A percentile compares a stretch with the other conserved stretches of the same genome.
These are phyloP conservation scores for Toxotes lorentzi DNA, from an alignment of 2,797 vertebrate genomes.

Conservation along the genomic window DNA sequence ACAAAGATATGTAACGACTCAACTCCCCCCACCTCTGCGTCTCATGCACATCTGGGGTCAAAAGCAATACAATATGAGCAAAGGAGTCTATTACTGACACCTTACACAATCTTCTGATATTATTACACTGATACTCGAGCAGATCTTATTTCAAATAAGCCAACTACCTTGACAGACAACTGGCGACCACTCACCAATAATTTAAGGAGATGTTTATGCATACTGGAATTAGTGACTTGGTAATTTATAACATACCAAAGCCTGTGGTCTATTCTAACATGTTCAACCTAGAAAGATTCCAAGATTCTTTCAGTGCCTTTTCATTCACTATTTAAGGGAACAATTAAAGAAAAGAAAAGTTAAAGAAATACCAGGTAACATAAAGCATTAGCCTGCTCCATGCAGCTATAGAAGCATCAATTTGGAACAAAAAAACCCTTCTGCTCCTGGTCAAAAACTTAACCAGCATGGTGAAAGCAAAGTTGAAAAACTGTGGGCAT, in stretches of 20 bases:
- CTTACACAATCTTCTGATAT: slow-evolving; percentile 54
- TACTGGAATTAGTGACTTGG: slow-evolving; percentile 32
- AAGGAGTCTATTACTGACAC: slow-evolving; percentile 61
- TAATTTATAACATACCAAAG: slow-evolving; percentile 41
- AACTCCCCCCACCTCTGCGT: neutral
- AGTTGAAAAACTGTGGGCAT: slow-evolving; percentile 64
- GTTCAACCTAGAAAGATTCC: slow-evolving; percentile 35
- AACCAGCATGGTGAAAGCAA: slow-evolving; percentile 68
- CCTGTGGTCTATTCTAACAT: slow-evolving; percentile 13
- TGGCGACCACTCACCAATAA: slow-evolving; percentile 38
- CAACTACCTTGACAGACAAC: slow-evolving; percentile 16
- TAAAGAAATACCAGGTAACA: slow-evolving; percentile 70
- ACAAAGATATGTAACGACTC: slow-evolving; percentile 56
- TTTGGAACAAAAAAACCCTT: slow-evolving; percentile 8
- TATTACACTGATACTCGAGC: slow-evolving; percentile 53
- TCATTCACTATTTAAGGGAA: slow-evolving; percentile 62
- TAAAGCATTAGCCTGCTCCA: slow-evolving; percentile 54
- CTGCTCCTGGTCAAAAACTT: slow-evolving; percentile 56
- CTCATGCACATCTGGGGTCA: slow-evolving; percentile 41
- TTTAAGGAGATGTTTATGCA: slow-evolving; percentile 22
- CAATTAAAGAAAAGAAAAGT: slow-evolving; percentile 67
- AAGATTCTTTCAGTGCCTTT: slow-evolving; percentile 28
- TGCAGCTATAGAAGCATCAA: slow-evolving; percentile 49
- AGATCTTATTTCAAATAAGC: slow-evolving; percentile 52
- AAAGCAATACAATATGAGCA: slow-evolving; percentile 61